Percentiles rank a stretch among this genome's conserved stretches.
phyloP scores from a whole-genome alignment of 1,140 invertebrate genomes.

The Aphelenchoides fujianensis region DNA sequence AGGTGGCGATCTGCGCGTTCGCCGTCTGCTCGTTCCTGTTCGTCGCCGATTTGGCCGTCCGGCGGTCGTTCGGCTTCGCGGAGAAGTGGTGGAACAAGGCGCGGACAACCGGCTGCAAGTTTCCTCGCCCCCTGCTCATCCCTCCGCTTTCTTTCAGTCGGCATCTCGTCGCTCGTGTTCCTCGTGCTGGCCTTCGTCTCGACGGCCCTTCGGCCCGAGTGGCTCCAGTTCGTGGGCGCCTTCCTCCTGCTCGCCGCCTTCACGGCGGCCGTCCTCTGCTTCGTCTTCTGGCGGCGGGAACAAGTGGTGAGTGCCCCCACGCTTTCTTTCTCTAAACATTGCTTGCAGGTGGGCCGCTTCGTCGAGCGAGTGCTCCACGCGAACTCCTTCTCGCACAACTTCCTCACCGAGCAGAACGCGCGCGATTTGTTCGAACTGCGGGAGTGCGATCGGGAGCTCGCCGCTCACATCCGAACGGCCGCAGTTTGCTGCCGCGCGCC shows the following conservation, averaged over 20 bases:
- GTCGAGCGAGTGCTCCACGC: constrained; percentile 11
- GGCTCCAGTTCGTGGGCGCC: background rate
- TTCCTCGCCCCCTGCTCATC: background rate
- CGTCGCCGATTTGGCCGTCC: background rate
- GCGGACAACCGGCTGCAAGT: background rate
- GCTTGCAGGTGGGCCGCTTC: background rate
- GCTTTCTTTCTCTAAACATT: background rate
- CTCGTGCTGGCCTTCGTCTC: background rate
- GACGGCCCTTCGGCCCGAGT: background rate
- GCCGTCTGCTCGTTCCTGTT: background rate
- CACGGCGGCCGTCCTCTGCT: background rate
- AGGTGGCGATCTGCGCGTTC: background rate
- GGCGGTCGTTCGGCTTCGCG: background rate
- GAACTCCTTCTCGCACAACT: background rate
- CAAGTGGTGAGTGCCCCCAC: background rate
- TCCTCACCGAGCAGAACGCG: constrained; percentile 5
- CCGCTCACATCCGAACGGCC: background rate
- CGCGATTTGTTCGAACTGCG: constrained; percentile 6
- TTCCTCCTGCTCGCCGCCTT: constrained; percentile 1
- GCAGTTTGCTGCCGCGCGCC: background rate
- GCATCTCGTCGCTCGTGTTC: background rate
- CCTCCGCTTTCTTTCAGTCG: constrained; percentile 10
- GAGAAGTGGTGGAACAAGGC: background rate
- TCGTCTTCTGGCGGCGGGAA: constrained; percentile 4
- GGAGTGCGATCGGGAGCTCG: constrained; percentile 17